Conservation (phyloP, 1,140 invertebrate species). For the Drosophila tristis region DNA sequence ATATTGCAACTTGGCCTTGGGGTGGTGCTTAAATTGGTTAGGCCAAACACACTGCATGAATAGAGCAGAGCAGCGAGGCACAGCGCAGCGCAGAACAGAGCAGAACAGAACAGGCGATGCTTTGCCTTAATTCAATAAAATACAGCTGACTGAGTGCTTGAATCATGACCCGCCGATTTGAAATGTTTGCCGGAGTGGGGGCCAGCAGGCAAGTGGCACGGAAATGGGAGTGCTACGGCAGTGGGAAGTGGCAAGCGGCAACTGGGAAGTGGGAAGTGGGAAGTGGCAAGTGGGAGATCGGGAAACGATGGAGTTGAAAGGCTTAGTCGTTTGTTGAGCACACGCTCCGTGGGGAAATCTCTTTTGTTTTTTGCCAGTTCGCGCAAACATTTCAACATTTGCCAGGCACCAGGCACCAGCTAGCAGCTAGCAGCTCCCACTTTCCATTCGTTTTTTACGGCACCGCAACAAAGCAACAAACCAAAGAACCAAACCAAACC, state of each 20-base stretch:
- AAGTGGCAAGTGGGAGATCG: constrained; percentile 1
- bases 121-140: constrained; percentile 77
- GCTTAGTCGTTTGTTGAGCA: constrained; percentile 61
- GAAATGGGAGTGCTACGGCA: background rate
- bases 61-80: too few relatives aligned
- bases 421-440: too few relatives aligned
- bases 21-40: too few relatives aligned
- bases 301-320: constrained; percentile 30
- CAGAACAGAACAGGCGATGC: constrained; percentile 28
- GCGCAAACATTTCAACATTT: constrained; percentile 22
- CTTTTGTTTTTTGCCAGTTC: constrained; percentile 67
- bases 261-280: background rate
- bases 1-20: too few relatives aligned
- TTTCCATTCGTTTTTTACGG: constrained; percentile 28
- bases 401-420: too few relatives aligned
- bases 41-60: too few relatives aligned
- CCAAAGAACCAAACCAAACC: constrained; percentile 12
- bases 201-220: too few relatives aligned
- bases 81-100: constrained; percentile 21
- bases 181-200: constrained; percentile 63
- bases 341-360: constrained; percentile 74
- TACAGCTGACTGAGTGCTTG: constrained; percentile 81
- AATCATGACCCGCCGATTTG: constrained; percentile 79
- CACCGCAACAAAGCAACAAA: constrained; percentile 45
- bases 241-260: too few relatives aligned